Evolutionary conservation across 1,140 invertebrate genomes (phyloP), one percentile per base, ranked within the genome.

Genomic region (Eciton burchellii): DNA sequence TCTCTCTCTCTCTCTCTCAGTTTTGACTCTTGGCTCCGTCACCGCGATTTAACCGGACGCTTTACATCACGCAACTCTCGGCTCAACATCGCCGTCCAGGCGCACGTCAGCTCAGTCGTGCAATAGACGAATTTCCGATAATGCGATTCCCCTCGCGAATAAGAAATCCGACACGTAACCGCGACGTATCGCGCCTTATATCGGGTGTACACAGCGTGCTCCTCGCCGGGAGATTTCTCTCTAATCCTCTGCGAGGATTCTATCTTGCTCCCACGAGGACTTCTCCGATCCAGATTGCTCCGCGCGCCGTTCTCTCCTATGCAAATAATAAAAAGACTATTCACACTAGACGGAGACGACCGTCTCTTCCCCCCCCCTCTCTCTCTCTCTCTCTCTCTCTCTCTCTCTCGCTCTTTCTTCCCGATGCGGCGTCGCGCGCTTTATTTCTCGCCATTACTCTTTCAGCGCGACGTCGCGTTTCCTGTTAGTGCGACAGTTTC

Each of bases 381-480:
- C 43, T 60, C 60, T 66, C 60, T 35, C 35, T 35, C 35, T 35
- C 35, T 35, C 35, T 35, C 35, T 35, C 35, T 35, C 35, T 35
- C 35, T 35, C 35, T 35, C 35, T 35, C 35, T 35, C 35, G 2
- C 35, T 35, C 2, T 35, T 35, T 35, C 35, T 35, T 6, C 35
- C 35, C 35, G 2, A 35, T 35, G 56, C 19, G 24, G 41, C 49
- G 24, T 19, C 21, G 59, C 26, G 68, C 56, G 52, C 57, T 82
- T 85, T 82, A 86, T 85, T 71, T 84, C 62, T 41, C 21, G 16
- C 63, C 52, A 52, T 82, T 87, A 87, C 85, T 87, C 81, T 85
- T 83, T 66, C 45, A 56, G 49, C 52, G 26, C 70, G 41, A 54
- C 54, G 56, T 35, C 41, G 12, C 35, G 21, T 62, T 43, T 77